These are phyloP conservation scores for Lepidocyrtinus sp. DNA, from an alignment of 2,888 invertebrate genomes.

Conservation along the genomic window DNA sequence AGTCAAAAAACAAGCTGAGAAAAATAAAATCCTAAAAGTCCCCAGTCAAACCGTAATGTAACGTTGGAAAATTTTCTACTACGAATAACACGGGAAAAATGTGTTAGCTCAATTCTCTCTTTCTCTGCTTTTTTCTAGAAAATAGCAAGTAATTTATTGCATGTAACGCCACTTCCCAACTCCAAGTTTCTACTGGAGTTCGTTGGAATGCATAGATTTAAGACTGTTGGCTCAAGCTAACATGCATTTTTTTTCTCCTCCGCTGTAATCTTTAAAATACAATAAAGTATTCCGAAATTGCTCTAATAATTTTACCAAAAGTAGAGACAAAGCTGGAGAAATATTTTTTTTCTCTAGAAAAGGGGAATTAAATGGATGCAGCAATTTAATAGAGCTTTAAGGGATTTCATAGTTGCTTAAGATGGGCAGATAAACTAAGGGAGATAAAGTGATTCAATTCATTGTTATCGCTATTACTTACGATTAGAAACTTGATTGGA, in stretches of 20 bases:
- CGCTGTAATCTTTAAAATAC: neutral
- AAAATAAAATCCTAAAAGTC: neutral
- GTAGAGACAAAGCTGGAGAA: neutral
- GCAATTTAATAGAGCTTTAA: too few relatives aligned
- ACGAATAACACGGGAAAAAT: too few relatives aligned
- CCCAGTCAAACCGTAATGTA: too few relatives aligned
- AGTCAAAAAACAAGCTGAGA: neutral
- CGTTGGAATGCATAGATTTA: neutral
- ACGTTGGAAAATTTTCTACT: too few relatives aligned
- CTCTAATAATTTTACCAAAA: neutral
- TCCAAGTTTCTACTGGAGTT: neutral
- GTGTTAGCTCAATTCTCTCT: too few relatives aligned
- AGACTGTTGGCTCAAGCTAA: neutral
- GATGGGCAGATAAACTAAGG: too few relatives aligned
- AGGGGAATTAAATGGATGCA: too few relatives aligned
- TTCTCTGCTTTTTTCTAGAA: too few relatives aligned
- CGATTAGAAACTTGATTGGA: too few relatives aligned
- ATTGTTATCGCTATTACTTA: neutral
- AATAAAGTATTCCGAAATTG: neutral
- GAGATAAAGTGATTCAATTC: neutral
- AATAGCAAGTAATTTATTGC: neutral
- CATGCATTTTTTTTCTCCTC: neutral
- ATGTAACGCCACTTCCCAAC: neutral
- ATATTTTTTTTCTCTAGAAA: too few relatives aligned
- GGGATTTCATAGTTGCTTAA: too few relatives aligned